These are phyloP conservation scores for Apis laboriosa DNA, from an alignment of 1,140 invertebrate species.

Conservation along the genomic window DNA sequence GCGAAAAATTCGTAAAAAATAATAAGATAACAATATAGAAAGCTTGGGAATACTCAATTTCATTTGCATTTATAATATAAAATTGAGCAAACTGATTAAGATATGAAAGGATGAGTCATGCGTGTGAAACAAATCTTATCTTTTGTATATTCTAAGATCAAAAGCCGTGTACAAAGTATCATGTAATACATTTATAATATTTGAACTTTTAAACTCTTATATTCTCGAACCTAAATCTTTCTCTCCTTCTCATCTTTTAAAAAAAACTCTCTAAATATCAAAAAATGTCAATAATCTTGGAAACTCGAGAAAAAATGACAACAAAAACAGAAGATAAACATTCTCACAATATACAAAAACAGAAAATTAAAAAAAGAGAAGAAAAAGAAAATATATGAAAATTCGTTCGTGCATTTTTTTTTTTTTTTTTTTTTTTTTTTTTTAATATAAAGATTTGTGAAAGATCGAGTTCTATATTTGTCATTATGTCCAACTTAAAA, in stretches of 20 bases:
- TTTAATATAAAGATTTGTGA: neutral
- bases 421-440: too few relatives aligned
- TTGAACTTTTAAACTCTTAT: too few relatives aligned
- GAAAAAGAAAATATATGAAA: too few relatives aligned
- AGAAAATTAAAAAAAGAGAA: too few relatives aligned
- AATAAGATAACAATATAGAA: neutral
- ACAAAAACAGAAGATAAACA: too few relatives aligned
- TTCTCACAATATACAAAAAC: too few relatives aligned
- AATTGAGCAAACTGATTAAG: neutral
- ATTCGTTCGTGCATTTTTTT: too few relatives aligned
- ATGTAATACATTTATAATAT: neutral
- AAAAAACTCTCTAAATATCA: too few relatives aligned
- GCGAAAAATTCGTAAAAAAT: neutral
- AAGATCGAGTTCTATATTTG: neutral
- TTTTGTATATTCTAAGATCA: neutral
- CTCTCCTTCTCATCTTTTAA: too few relatives aligned
- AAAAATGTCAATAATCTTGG: too few relatives aligned
- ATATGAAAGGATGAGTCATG: neutral
- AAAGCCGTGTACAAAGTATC: neutral
- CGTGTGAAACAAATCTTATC: neutral
- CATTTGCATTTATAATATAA: neutral
- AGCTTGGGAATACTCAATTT: neutral
- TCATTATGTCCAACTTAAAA: neutral
- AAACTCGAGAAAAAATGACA: too few relatives aligned
- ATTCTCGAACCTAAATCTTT: accelerated